Conservation (phyloP, 2,888 invertebrate species). For the Asteroscopus sphinx region DNA sequence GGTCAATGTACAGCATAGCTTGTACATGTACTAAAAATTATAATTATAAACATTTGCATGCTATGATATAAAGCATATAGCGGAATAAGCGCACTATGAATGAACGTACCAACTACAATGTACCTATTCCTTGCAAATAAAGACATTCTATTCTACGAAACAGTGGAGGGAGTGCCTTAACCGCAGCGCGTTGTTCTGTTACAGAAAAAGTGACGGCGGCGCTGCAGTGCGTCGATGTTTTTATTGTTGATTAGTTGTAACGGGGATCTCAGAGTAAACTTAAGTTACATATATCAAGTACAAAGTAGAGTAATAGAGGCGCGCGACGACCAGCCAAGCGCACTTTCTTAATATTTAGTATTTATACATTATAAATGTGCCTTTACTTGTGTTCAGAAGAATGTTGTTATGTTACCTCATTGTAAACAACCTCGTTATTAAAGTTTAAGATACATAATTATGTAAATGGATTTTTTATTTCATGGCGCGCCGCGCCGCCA, state of each 20-base stretch:
- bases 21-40: too few relatives aligned
- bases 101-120: too few relatives aligned
- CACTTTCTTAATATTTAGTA: constrained; percentile 29
- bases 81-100: too few relatives aligned
- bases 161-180: constrained; percentile 10
- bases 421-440: constrained; percentile 65
- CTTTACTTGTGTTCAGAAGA: constrained; percentile 69
- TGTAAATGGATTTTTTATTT: constrained; percentile 11
- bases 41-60: too few relatives aligned
- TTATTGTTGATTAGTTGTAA: constrained; percentile 65
- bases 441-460: constrained; percentile 35
- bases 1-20: too few relatives aligned
- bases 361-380: constrained; percentile 64
- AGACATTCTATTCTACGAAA: not conserved
- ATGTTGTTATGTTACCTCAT: constrained; percentile 73
- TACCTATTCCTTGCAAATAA: not conserved
- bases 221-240: constrained; percentile 20
- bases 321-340: constrained; percentile 20
- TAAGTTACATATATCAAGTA: constrained; percentile 66
- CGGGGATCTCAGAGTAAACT: constrained; percentile 68
- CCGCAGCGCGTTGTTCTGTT: constrained; percentile 3
- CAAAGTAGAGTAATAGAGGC: constrained; percentile 61
- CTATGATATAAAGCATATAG: too few relatives aligned
- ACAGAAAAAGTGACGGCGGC: not conserved
- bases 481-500: too few relatives aligned